phyloP scores from a whole-genome alignment of 2,113 vertebrate genomes.

The Tonatia bakeri region DNA sequence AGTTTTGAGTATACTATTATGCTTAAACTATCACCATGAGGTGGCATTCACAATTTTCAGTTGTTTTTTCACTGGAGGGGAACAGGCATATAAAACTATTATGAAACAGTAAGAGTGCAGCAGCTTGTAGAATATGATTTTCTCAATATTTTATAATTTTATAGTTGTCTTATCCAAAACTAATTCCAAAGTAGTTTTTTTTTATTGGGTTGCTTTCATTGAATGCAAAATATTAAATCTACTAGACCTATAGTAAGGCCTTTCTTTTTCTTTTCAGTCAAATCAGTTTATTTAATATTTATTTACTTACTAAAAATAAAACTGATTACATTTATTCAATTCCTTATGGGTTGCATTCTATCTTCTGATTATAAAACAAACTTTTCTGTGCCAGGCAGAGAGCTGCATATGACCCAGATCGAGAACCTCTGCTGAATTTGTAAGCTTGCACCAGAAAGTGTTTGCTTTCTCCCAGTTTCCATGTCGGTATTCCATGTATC shows the following conservation, averaged over 20 bases:
- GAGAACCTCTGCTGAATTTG: not conserved
- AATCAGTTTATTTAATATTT: not conserved
- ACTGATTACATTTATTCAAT: not conserved
- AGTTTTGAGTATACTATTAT: not conserved
- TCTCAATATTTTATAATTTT: not conserved
- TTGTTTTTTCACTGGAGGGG: not conserved
- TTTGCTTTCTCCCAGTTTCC: not conserved
- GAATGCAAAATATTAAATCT: not conserved
- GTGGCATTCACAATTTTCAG: not conserved
- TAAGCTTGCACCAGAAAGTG: not conserved
- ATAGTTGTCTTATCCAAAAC: not conserved
- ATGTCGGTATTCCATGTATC: not conserved
- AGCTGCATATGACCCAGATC: not conserved
- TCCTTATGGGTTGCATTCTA: not conserved
- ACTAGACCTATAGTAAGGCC: not conserved
- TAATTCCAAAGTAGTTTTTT: not conserved
- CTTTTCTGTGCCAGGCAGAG: not conserved
- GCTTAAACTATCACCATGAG: not conserved
- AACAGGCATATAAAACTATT: not conserved
- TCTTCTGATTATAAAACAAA: conserved; percentile 23
- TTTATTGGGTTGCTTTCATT: not conserved
- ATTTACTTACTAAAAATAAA: not conserved
- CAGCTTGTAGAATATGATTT: not conserved
- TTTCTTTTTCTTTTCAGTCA: not conserved
- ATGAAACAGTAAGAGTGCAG: not conserved